Evolutionary conservation across 2,888 invertebrate genomes (phyloP).

Genomic region (Troglohyphantes excavatus): DNA sequence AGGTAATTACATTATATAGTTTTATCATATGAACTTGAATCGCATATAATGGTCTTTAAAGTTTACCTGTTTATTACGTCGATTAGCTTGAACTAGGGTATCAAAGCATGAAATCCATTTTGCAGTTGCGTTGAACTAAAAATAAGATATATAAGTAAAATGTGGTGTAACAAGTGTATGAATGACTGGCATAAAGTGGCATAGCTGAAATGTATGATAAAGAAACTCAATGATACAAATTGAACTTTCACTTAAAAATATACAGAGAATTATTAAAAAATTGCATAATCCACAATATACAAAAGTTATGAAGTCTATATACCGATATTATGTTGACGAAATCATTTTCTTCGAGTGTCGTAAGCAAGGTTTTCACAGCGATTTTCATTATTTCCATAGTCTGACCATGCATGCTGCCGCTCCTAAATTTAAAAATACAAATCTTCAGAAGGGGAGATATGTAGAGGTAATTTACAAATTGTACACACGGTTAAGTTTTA

Average conservation of each 20-base stretch:
- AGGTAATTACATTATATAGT: background rate
- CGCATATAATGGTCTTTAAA: too few relatives aligned
- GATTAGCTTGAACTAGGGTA: slow-evolving; percentile 84
- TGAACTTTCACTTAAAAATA: too few relatives aligned
- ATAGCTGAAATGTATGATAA: too few relatives aligned
- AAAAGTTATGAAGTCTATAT: slow-evolving; percentile 29
- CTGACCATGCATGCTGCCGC: slow-evolving; percentile 84
- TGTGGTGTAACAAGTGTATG: background rate
- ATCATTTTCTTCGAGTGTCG: slow-evolving; percentile 84
- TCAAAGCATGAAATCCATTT: slow-evolving; percentile 82
- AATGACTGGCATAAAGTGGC: too few relatives aligned
- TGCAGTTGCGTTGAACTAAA: slow-evolving; percentile 82
- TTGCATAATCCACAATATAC: too few relatives aligned
- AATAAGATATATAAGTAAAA: background rate
- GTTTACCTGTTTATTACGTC: slow-evolving; percentile 83
- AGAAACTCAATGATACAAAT: too few relatives aligned
- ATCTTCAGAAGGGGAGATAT: too few relatives aligned
- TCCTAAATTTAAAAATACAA: slow-evolving; percentile 80
- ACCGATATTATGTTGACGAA: slow-evolving; percentile 84
- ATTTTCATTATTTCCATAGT: slow-evolving; percentile 84
- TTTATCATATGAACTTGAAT: background rate
- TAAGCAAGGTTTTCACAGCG: slow-evolving; percentile 83
- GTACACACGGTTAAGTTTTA: too few relatives aligned
- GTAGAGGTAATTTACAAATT: too few relatives aligned
- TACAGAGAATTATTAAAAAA: too few relatives aligned